Base-by-base conservation (phyloP, 2,113 vertebrate genomes). In the Melierax canorus region DNA sequence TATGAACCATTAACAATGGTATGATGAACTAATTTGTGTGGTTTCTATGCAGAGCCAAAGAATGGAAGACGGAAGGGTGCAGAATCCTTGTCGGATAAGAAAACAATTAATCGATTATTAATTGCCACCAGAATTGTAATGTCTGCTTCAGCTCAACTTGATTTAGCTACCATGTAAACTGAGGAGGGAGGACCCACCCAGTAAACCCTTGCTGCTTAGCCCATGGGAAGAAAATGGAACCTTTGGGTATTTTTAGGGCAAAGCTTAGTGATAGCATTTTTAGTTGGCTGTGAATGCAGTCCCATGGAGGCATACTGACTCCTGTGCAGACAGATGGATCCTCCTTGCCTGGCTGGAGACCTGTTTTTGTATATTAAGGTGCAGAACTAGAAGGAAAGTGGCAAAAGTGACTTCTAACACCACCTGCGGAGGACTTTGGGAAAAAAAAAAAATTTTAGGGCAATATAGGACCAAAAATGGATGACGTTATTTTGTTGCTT, bases 1-100 rank as follows among this genome's bases (percentile, higher is more conserved):
- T 96, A 82, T 96, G 81, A 96, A 30, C 94, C 95, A 93, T 94
- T 94, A 94, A 89, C 78, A 58, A 43, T 85, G 85, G 45, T 55
- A 85, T 63, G 53, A 95, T 91, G 95, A 96, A 95, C 77, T 80
- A 82, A 93, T 96, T 93, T 45, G 26, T 73, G 71, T 21, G 50
- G 87, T 69, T 96, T 96, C 96, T 92, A 18, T 29, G 46, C 5
- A 15, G 64, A 41, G 34, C 27, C 36, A 46, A 93, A 20, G 36
- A 82, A 58, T 64, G 82, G 66, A 92, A 74, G 56, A 58, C 41
- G 39, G 43, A 62, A 89, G 34, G 36, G 48, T 60, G 56, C 24
- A 38, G 38, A 75, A 63, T 64, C 41, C 43, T 73, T 86, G 79
- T 64, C 72, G 91, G 75, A 76, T 50, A 83, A 73, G 79, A 84